These are phyloP conservation scores for Tetragnatha versicolor DNA, from an alignment of 1,140 invertebrate genomes.

Conservation along the genomic window DNA sequence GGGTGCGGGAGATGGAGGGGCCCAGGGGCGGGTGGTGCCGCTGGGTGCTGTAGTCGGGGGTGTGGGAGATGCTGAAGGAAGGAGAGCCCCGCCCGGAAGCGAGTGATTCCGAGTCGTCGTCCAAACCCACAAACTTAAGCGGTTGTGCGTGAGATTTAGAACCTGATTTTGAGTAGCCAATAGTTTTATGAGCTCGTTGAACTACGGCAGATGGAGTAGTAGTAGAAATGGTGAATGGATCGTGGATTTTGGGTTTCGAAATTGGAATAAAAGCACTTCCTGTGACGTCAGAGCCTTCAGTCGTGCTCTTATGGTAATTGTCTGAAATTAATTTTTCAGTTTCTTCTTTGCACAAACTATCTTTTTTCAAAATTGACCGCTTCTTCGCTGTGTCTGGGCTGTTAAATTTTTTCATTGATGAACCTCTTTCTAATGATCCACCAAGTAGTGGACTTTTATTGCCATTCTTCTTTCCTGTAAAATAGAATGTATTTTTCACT, in stretches of 20 bases:
- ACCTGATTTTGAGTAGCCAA: slow-evolving; percentile 57
- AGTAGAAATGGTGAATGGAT: neutral
- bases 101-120: slow-evolving; percentile 57
- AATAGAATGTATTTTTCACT: too few species aligned
- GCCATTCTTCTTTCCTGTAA: slow-evolving; percentile 35
- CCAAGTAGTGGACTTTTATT: slow-evolving; percentile 50
- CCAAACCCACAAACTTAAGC: slow-evolving; percentile 64
- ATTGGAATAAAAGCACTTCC: slow-evolving; percentile 49
- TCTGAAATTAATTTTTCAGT: slow-evolving; percentile 79
- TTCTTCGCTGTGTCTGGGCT: slow-evolving; percentile 68
- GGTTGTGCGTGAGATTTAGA: slow-evolving; percentile 62
- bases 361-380: slow-evolving; percentile 81
- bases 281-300: slow-evolving; percentile 16
- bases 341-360: slow-evolving; percentile 73
- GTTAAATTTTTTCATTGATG: slow-evolving; percentile 53
- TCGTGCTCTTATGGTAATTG: slow-evolving; percentile 51
- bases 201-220: slow-evolving; percentile 6
- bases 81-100: slow-evolving; percentile 47
- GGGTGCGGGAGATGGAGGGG: slow-evolving; percentile 15
- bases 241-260: slow-evolving; percentile 20
- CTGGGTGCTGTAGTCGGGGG: slow-evolving; percentile 13
- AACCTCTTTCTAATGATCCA: slow-evolving; percentile 47
- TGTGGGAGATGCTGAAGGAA: slow-evolving; percentile 34
- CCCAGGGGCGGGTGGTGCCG: slow-evolving; percentile 36
- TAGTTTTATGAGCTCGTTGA: slow-evolving; percentile 44